Percentiles rank a stretch among this genome's conserved stretches.
Conservation (phyloP, 2,888 invertebrate species). For the Caradrina kadenii region DNA sequence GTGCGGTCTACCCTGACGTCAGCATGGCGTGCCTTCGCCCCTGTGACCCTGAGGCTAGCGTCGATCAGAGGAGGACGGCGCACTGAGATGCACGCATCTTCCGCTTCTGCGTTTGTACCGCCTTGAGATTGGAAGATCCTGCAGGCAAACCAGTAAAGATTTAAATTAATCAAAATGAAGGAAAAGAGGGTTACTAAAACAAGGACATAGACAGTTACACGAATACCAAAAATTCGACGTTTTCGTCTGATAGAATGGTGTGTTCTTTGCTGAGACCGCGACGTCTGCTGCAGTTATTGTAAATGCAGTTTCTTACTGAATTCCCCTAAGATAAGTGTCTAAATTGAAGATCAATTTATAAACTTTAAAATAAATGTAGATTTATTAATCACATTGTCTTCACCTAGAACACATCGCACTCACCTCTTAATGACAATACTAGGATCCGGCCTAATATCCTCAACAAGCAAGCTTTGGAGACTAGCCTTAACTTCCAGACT, state of each 20-base stretch:
- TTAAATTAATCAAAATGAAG: background rate
- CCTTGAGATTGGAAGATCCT: constrained; percentile 93
- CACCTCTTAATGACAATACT: constrained; percentile 91
- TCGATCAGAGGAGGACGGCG: constrained; percentile 94
- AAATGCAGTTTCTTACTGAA: too few relatives aligned
- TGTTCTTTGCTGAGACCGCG: too few relatives aligned
- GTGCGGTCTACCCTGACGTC: constrained; percentile 94
- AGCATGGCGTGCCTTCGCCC: constrained; percentile 91
- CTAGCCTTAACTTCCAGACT: constrained; percentile 93
- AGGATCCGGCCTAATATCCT: constrained; percentile 94
- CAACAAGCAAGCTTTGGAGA: constrained; percentile 92
- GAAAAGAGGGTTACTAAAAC: too few relatives aligned
- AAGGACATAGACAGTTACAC: too few relatives aligned
- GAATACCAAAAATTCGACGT: too few relatives aligned
- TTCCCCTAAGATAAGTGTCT: too few relatives aligned
- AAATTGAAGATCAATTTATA: too few relatives aligned
- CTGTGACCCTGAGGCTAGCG: constrained; percentile 91
- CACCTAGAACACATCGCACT: constrained; percentile 32
- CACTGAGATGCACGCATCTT: constrained; percentile 88
- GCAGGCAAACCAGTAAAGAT: constrained; percentile 3
- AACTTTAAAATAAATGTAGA: too few relatives aligned
- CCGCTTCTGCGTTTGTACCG: constrained; percentile 90
- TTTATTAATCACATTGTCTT: too few relatives aligned
- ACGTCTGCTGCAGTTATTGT: too few relatives aligned
- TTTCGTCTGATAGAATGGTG: too few relatives aligned